A percentile compares a stretch with the other conserved stretches of the same genome.
Conservation (phyloP, 1,140 invertebrate species). For the Caenorhabditis brenneri region DNA sequence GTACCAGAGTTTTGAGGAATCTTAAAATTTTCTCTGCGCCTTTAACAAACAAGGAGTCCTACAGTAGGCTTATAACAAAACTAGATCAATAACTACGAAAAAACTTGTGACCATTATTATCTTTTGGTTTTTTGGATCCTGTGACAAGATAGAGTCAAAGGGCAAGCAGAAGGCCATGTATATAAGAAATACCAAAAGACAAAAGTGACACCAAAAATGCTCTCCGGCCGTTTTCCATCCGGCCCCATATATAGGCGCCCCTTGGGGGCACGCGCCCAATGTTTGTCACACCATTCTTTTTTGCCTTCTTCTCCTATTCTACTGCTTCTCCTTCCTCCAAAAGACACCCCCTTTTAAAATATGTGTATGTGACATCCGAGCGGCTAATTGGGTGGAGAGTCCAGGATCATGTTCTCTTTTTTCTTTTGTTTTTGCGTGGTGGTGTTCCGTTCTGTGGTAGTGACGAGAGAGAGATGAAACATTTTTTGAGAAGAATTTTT, state of each 20-base stretch:
- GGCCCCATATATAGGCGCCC: no score
- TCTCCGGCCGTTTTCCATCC: neutral
- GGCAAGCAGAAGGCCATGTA: neutral
- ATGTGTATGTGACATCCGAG: neutral
- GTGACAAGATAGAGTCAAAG: neutral
- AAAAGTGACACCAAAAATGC: neutral
- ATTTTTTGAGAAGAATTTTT: neutral
- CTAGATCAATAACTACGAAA: no score
- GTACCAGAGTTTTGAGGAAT: no score
- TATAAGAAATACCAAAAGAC: neutral
- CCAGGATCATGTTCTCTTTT: no score
- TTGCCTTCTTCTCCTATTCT: neutral
- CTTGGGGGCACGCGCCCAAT: neutral
- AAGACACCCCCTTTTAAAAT: no score
- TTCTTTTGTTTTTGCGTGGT: neutral
- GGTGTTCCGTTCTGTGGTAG: neutral
- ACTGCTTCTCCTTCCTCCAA: neutral
- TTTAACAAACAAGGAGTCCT: no score
- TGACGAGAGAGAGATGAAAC: no score
- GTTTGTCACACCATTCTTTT: neutral
- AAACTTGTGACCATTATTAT: neutral
- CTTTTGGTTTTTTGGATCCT: neutral
- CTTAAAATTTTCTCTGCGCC: no score
- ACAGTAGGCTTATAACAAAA: no score
- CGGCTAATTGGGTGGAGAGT: conserved; percentile 30